Percentiles rank a stretch among this genome's conserved stretches.
Conservation (phyloP, 2,888 invertebrate species). For the Mantis religiosa region DNA sequence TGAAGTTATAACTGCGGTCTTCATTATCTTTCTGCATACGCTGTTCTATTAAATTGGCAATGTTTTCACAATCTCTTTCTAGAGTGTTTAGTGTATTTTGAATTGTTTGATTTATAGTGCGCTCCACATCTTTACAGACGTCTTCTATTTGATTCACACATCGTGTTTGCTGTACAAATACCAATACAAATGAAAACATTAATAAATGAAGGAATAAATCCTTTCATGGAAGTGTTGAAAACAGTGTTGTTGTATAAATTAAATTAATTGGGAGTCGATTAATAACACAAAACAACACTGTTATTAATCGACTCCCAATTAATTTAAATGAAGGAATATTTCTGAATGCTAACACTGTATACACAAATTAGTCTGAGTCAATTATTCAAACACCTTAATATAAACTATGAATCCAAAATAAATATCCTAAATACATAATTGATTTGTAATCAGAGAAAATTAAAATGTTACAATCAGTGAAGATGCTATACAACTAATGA, state of each 20-base stretch:
- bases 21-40: constrained; percentile 42
- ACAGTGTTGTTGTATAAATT: no score
- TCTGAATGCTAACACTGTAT: neutral
- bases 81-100: constrained; percentile 53
- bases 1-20: constrained; percentile 28
- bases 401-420: no score
- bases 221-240: no score
- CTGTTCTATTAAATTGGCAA: constrained; percentile 43
- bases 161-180: constrained; percentile 38
- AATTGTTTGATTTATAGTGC: constrained; percentile 52
- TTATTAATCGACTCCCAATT: no score
- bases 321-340: neutral
- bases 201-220: neutral
- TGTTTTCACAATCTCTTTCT: constrained; percentile 50
- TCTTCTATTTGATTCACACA: constrained; percentile 56
- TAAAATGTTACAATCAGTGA: no score
- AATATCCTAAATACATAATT: no score
- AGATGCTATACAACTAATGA: no score
- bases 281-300: no score
- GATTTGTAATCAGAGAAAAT: no score
- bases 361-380: no score
- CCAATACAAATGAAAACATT: neutral
- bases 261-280: no score
- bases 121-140: constrained; percentile 51
- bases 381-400: no score